Evolutionary conservation across 1,140 invertebrate species (phyloP).

Genomic region (Muscidifurax raptorellus): DNA sequence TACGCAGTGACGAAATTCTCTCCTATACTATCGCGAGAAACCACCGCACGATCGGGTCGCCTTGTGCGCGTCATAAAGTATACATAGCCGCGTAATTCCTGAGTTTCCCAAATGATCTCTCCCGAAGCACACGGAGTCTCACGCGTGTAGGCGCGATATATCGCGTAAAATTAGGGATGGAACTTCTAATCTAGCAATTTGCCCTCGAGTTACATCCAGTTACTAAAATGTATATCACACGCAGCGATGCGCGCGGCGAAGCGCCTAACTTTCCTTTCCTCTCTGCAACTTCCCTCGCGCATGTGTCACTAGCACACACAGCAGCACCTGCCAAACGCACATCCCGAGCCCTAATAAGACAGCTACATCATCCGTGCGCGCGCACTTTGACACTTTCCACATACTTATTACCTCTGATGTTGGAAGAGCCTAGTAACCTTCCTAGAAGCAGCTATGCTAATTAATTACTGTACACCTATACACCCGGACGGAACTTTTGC

Average conservation of each 20-base stretch:
- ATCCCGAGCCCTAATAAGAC: background rate
- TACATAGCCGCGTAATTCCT: slow-evolving; percentile 33
- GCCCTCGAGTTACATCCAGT: slow-evolving; percentile 52
- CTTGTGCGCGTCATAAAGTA: background rate
- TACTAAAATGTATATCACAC: slow-evolving; percentile 8
- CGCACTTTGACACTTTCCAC: background rate
- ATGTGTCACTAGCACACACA: background rate
- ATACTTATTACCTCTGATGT: background rate
- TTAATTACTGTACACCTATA: no score
- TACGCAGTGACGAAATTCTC: background rate
- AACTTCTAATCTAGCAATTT: slow-evolving; percentile 59
- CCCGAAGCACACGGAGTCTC: background rate
- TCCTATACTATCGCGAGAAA: background rate
- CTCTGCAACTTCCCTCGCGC: background rate
- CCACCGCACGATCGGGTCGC: background rate
- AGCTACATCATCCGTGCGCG: background rate
- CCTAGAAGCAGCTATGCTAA: no score
- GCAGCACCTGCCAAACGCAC: slow-evolving; percentile 11
- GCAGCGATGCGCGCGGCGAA: slow-evolving; percentile 7
- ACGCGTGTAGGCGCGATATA: slow-evolving; percentile 51
- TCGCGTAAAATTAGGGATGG: slow-evolving; percentile 54
- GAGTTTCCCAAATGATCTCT: slow-evolving; percentile 49
- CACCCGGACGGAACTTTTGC: no score
- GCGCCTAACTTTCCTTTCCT: background rate
- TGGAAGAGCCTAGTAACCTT: background rate